A percentile compares a stretch with the other conserved stretches of the same genome.
phyloP scores from a whole-genome alignment of 2,888 invertebrate genomes.

The Germaria angustata region DNA sequence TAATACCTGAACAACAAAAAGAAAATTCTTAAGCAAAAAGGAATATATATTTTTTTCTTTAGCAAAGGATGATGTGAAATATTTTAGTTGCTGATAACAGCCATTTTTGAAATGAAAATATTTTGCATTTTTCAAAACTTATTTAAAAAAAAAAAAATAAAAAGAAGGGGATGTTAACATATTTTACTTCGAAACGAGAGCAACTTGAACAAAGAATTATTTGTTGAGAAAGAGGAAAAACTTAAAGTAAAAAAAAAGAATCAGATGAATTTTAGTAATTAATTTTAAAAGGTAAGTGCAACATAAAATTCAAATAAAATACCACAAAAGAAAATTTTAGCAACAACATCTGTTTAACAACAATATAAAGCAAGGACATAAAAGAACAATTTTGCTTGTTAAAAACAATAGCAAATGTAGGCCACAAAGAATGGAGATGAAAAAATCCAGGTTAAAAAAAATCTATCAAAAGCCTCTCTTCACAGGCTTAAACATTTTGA shows the following conservation, averaged over 20 bases:
- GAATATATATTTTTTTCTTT: neutral
- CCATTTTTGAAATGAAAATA: neutral
- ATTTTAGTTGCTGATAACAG: constrained; percentile 1
- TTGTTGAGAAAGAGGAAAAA: neutral
- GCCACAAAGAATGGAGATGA: constrained; percentile 8
- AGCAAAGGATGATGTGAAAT: constrained; percentile 2
- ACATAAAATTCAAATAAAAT: constrained; percentile 9
- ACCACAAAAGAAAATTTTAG: constrained; percentile 30
- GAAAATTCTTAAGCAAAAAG: neutral
- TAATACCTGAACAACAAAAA: no score
- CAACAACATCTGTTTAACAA: constrained; percentile 15
- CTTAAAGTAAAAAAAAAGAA: neutral
- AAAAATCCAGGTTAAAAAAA: constrained; percentile 32
- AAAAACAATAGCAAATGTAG: constrained; percentile 40
- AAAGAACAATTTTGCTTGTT: neutral
- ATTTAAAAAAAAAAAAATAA: neutral
- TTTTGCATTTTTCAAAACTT: neutral
- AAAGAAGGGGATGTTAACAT: neutral
- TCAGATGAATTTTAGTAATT: constrained; percentile 12
- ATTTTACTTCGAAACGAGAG: neutral
- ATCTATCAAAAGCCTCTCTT: constrained; percentile 2
- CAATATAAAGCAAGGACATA: neutral
- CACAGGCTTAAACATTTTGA: neutral
- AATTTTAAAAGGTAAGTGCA: constrained; percentile 41
- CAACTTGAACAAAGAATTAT: constrained; percentile 7